A percentile compares a stretch with the other conserved stretches of the same genome.
These are phyloP conservation scores for Muraenolepis orangiensis DNA, from an alignment of 2,797 vertebrate species.

Conservation along the genomic window DNA sequence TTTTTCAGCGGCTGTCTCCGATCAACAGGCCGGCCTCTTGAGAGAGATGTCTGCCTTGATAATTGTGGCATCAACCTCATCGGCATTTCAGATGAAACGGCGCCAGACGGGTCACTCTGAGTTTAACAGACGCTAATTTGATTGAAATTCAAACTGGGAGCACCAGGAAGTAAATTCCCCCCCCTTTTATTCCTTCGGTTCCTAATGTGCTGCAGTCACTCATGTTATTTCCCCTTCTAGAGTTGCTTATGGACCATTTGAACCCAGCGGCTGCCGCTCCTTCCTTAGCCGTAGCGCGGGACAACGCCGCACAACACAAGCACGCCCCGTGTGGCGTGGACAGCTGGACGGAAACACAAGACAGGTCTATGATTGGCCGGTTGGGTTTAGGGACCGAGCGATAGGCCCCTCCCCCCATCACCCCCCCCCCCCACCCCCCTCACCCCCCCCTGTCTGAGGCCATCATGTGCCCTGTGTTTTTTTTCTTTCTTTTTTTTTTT, in stretches of 20 bases:
- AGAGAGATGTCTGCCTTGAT: conserved; percentile 73
- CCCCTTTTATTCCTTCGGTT: conserved; percentile 49
- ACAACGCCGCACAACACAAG: background rate
- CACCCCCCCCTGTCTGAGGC: no score
- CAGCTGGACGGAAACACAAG: background rate
- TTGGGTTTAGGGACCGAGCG: background rate
- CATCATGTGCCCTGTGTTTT: background rate
- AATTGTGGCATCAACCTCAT: conserved; percentile 76
- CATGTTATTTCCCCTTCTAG: conserved; percentile 52
- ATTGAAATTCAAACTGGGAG: conserved; percentile 77
- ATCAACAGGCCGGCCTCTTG: conserved; percentile 70
- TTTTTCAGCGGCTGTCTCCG: conserved; percentile 66
- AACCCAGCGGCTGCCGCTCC: conserved; percentile 42
- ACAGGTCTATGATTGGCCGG: background rate
- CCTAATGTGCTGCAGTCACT: conserved; percentile 63
- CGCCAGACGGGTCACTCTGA: conserved; percentile 74
- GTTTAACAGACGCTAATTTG: conserved; percentile 76
- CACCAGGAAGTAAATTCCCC: conserved; percentile 69
- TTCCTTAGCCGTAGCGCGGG: conserved; percentile 22
- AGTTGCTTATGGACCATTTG: conserved; percentile 58
- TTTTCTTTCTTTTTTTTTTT: background rate
- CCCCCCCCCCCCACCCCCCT: no score
- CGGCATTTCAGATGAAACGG: conserved; percentile 75
- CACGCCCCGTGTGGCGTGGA: background rate
- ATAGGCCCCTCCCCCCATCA: no score